These are phyloP conservation scores for Meloidogyne floridensis DNA, from an alignment of 1,140 invertebrate species.

Conservation along the genomic window DNA sequence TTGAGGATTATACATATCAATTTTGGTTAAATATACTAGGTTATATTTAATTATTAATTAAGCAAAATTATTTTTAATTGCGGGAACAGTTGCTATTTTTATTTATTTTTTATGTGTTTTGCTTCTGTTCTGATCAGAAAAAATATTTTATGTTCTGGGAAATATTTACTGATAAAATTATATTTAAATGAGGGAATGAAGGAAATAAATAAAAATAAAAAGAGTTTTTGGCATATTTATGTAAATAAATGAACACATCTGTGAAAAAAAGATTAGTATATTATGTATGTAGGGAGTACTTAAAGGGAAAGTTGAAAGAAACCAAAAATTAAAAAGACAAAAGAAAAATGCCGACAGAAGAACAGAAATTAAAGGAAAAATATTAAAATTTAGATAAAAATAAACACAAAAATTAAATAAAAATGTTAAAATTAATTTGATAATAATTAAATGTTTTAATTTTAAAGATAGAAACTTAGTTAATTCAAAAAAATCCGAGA, in stretches of 20 bases:
- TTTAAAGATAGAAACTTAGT: background rate
- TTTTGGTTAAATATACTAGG: too few relatives aligned
- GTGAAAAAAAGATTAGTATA: too few relatives aligned
- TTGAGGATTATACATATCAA: too few relatives aligned
- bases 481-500: too few relatives aligned
- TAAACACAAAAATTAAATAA: too few relatives aligned
- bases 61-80: too few relatives aligned
- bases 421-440: background rate
- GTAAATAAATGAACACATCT: background rate
- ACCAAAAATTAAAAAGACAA: background rate
- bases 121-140: background rate
- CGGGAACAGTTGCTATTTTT: background rate
- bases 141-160: background rate
- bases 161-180: background rate
- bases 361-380: background rate
- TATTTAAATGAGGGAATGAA: background rate
- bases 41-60: too few relatives aligned
- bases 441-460: background rate
- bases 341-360: background rate
- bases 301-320: background rate
- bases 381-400: background rate
- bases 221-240: constrained; percentile 4
- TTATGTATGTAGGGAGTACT: too few relatives aligned
- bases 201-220: background rate
- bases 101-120: background rate